A percentile compares a stretch with the other conserved stretches of the same genome.
phyloP scores from a whole-genome alignment of 2,888 invertebrate genomes.

The Lottia gigantea region DNA sequence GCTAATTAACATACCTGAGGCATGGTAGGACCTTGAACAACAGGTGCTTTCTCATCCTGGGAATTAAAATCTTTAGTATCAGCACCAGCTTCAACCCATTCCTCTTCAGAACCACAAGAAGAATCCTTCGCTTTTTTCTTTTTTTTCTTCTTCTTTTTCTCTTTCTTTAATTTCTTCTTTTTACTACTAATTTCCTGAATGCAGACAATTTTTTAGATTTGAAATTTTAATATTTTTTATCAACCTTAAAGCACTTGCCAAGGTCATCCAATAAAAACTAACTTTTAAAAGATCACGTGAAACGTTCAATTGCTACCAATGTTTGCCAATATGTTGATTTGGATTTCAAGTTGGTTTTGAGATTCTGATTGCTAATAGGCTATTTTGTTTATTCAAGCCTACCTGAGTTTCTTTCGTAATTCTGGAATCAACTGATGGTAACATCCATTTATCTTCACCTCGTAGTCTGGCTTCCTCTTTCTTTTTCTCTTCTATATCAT shows the following conservation, averaged over 20 bases:
- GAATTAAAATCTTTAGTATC: not conserved
- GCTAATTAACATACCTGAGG: constrained; percentile 23
- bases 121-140: constrained; percentile 67
- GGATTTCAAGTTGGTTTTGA: too few species aligned
- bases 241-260: too few species aligned
- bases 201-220: too few species aligned
- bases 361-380: too few species aligned
- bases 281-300: too few species aligned
- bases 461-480: constrained; percentile 50
- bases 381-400: too few species aligned
- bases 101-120: constrained; percentile 9
- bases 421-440: constrained; percentile 67
- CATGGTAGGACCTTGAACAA: not conserved
- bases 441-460: constrained; percentile 70
- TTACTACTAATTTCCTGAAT: constrained; percentile 64
- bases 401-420: constrained; percentile 56
- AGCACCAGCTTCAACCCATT: not conserved
- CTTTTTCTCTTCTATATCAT: constrained; percentile 53
- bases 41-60: not conserved
- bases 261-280: too few species aligned
- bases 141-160: constrained; percentile 64
- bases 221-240: too few species aligned
- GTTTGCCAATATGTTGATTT: too few species aligned
- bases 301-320: too few species aligned
- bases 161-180: constrained; percentile 68